Evolutionary conservation across 2,888 invertebrate genomes (phyloP).

Genomic region (Conistra vaccinii): DNA sequence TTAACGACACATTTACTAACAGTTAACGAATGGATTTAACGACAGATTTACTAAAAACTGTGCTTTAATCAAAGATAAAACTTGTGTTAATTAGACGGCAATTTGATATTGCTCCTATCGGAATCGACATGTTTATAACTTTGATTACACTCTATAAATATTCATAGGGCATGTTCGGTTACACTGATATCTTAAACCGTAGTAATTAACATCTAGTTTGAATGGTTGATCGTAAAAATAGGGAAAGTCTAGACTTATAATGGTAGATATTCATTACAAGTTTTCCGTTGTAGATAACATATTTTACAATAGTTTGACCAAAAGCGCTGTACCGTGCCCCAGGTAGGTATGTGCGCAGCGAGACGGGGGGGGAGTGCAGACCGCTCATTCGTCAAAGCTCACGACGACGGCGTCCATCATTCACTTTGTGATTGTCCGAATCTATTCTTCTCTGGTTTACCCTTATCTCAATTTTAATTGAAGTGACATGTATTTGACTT

Average conservation of each 20-base stretch:
- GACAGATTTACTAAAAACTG: conserved; percentile 38
- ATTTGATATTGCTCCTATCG: conserved; percentile 55
- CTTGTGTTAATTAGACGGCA: conserved; percentile 42
- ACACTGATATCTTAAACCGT: conserved; percentile 54
- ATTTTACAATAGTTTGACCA: no score
- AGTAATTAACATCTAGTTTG: conserved; percentile 54
- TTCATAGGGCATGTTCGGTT: conserved; percentile 63
- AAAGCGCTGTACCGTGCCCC: no score
- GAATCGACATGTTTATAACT: conserved; percentile 61
- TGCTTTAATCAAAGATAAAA: conserved; percentile 31
- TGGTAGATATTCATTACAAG: conserved; percentile 18
- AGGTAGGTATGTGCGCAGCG: no score
- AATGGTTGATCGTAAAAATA: conserved; percentile 47
- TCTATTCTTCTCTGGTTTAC: neutral
- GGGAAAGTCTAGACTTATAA: conserved; percentile 24
- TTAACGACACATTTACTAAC: conserved; percentile 17
- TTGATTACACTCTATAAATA: conserved; percentile 66
- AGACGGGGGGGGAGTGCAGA: no score
- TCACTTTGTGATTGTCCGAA: neutral
- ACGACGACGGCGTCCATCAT: no score
- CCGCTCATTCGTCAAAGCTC: no score
- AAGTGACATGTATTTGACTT: neutral
- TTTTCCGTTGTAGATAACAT: conserved; percentile 27
- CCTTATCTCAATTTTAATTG: neutral
- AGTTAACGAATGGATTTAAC: conserved; percentile 26